Percentiles rank a stretch among this genome's conserved stretches.
Conservation (phyloP, 2,888 invertebrate species). For the Drosophila ezoana region DNA sequence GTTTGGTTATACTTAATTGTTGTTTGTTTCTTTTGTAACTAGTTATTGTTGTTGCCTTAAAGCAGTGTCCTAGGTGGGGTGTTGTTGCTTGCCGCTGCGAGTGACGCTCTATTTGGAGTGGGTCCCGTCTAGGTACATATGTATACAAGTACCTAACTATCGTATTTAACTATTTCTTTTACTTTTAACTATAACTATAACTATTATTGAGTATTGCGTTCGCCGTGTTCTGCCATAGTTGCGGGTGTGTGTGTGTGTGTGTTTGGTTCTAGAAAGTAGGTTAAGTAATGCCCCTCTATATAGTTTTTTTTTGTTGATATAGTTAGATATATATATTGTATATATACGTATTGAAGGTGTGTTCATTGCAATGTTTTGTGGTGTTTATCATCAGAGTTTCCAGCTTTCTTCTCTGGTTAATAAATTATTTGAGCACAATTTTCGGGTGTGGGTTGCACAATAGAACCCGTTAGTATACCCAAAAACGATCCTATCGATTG, state of each 20-base stretch:
- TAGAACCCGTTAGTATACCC: too few species aligned
- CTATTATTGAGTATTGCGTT: slow-evolving; percentile 37
- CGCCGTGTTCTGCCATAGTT: slow-evolving; percentile 23
- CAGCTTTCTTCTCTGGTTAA: neutral
- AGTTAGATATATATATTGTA: slow-evolving; percentile 1
- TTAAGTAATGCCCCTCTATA: slow-evolving; percentile 47
- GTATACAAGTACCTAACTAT: slow-evolving; percentile 50
- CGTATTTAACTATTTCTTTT: slow-evolving; percentile 5
- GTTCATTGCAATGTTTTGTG: slow-evolving; percentile 16
- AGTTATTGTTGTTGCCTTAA: slow-evolving; percentile 69
- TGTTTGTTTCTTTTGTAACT: slow-evolving; percentile 34
- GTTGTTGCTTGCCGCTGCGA: slow-evolving; percentile 70
- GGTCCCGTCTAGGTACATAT: slow-evolving; percentile 69
- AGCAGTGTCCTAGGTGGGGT: slow-evolving; percentile 79
- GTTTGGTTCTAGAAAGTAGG: slow-evolving; percentile 1
- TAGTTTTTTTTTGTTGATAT: slow-evolving; percentile 6
- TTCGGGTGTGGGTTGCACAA: neutral
- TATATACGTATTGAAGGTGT: slow-evolving; percentile 14
- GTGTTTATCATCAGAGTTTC: slow-evolving; percentile 18
- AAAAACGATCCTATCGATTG: too few species aligned
- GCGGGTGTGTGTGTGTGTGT: slow-evolving; percentile 3
- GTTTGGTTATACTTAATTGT: slow-evolving; percentile 34
- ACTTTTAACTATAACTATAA: neutral
- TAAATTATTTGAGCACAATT: slow-evolving; percentile 11
- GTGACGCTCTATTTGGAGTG: slow-evolving; percentile 69